Evolutionary conservation across 2,113 vertebrate species (phyloP).

Genomic region (Pelobates fuscus): DNA sequence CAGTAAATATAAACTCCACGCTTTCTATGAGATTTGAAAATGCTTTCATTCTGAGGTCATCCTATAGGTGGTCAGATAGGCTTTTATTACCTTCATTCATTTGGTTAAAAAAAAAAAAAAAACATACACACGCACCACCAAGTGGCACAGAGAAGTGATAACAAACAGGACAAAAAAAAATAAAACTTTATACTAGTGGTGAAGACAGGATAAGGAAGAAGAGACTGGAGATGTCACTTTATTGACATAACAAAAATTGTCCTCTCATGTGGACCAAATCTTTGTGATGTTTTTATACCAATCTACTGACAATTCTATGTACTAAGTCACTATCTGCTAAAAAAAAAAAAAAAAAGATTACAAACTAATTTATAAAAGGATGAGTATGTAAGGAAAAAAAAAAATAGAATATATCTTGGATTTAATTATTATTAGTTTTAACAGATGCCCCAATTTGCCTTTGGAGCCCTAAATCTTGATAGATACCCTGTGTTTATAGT

Average conservation of each 20-base stretch:
- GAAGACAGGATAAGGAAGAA: background rate
- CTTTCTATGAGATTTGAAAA: constrained; percentile 7
- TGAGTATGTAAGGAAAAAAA: too few species aligned
- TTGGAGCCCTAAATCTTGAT: too few species aligned
- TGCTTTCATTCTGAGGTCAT: constrained; percentile 62
- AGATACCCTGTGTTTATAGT: too few species aligned
- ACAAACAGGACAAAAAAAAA: constrained; percentile 66
- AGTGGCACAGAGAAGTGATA: constrained; percentile 88
- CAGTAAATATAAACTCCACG: background rate
- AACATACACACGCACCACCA: constrained; percentile 78
- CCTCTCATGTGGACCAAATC: background rate
- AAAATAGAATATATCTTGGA: too few species aligned
- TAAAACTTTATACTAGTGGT: background rate
- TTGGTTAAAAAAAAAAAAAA: constrained; percentile 74
- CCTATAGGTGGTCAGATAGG: constrained; percentile 63
- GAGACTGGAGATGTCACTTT: background rate
- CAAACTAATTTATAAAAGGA: too few species aligned
- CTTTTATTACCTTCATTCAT: constrained; percentile 72
- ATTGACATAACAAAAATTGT: background rate
- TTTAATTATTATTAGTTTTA: too few species aligned
- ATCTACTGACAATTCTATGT: too few species aligned
- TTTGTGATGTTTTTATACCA: too few species aligned
- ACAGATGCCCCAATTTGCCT: too few species aligned
- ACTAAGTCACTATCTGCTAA: too few species aligned
- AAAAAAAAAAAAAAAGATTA: too few species aligned